phyloP scores from a whole-genome alignment of 35 echinoderm and acorn worm genomes.

The Ptychodera flava region DNA sequence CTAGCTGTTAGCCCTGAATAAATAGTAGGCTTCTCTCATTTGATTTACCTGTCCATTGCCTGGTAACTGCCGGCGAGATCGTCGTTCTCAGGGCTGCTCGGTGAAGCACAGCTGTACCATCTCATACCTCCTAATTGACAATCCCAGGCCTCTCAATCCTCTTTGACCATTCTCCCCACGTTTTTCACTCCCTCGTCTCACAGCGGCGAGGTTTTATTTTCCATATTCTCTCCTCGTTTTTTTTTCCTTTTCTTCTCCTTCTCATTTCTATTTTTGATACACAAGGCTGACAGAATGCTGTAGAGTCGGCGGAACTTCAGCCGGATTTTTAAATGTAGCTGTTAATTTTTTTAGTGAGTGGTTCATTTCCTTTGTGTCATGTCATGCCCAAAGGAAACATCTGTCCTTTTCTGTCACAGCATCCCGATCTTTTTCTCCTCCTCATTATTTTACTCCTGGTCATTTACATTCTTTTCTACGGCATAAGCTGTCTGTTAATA shows the following conservation, averaged over 20 bases:
- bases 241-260: too few species aligned
- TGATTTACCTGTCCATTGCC: neutral
- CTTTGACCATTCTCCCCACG: neutral
- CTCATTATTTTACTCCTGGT: slow-evolving; percentile 50
- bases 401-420: slow-evolving; percentile 88
- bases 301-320: too few species aligned
- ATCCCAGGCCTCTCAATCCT: neutral
- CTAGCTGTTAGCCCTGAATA: neutral
- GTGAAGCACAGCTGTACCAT: neutral
- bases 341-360: too few species aligned
- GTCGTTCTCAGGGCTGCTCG: too few species aligned
- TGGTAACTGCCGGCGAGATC: neutral
- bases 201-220: neutral
- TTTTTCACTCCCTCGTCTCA: neutral
- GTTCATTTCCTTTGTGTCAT: neutral
- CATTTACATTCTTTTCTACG: slow-evolving; percentile 61
- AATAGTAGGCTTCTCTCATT: neutral
- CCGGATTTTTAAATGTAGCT: too few species aligned
- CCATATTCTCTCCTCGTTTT: too few species aligned
- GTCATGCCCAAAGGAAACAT: slow-evolving; percentile 43
- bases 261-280: too few species aligned
- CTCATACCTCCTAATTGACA: neutral
- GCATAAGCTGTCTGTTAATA: slow-evolving; percentile 44
- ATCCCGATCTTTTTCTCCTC: slow-evolving; percentile 83
- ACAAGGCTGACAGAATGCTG: too few species aligned